Evolutionary conservation across 2,113 vertebrate species (phyloP).

Genomic region (Muntiacus reevesi): DNA sequence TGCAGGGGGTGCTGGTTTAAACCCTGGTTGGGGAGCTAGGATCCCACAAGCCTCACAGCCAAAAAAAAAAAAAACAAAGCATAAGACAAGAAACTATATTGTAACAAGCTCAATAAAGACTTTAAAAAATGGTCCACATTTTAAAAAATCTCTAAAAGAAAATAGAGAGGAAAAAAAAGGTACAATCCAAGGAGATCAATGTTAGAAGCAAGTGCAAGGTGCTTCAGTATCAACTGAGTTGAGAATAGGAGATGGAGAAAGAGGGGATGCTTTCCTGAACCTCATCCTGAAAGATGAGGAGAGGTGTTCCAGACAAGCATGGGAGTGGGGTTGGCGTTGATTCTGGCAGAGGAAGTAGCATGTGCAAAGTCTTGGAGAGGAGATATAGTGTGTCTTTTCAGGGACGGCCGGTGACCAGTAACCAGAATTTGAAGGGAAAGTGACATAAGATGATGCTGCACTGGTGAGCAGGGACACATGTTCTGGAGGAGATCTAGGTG

Average conservation of each 20-base stretch:
- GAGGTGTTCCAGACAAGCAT: neutral
- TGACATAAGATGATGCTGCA: neutral
- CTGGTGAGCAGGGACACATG: neutral
- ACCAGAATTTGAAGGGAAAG: neutral
- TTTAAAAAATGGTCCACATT: neutral
- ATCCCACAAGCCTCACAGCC: neutral
- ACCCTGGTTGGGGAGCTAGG: neutral
- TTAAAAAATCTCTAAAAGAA: neutral
- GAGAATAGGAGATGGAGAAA: neutral
- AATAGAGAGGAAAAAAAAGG: neutral
- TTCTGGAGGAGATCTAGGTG: neutral
- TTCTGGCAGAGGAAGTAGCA: neutral
- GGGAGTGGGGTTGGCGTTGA: neutral
- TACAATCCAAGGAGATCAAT: neutral
- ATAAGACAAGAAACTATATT: neutral
- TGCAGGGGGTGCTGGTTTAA: neutral
- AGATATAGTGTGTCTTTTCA: neutral
- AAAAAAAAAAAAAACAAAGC: neutral
- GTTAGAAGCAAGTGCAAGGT: neutral
- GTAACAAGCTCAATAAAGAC: neutral
- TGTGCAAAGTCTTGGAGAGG: neutral
- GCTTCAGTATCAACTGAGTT: neutral
- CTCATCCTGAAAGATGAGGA: neutral
- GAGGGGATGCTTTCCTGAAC: neutral
- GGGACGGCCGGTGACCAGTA: neutral